Evolutionary conservation across 2,888 invertebrate species (phyloP).

Genomic region (Drosophila kokeensis): DNA sequence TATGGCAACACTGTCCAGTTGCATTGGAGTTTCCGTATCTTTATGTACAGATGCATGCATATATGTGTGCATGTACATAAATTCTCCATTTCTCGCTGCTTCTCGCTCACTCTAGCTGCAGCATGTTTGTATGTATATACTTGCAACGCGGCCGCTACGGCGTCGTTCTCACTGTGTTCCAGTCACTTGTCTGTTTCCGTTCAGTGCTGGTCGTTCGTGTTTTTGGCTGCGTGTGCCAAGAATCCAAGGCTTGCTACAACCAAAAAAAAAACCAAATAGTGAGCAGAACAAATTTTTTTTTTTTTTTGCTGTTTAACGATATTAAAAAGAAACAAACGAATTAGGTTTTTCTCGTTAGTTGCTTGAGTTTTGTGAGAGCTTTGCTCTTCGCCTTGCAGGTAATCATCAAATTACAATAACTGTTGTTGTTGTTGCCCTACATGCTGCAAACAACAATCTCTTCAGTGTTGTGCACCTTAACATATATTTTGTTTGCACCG

Average conservation of each 20-base stretch:
- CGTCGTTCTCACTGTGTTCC: slow-evolving; percentile 51
- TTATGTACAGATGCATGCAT: slow-evolving; percentile 29
- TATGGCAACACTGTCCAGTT: slow-evolving; percentile 51
- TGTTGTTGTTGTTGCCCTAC: slow-evolving; percentile 25
- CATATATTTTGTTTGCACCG: slow-evolving; percentile 46
- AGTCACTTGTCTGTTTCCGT: slow-evolving; percentile 56
- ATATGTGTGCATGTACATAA: slow-evolving; percentile 3
- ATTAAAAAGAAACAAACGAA: neutral
- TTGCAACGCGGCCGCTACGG: slow-evolving; percentile 50
- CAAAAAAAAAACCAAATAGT: slow-evolving; percentile 26
- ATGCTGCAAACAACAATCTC: slow-evolving; percentile 17
- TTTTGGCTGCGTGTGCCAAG: slow-evolving; percentile 18
- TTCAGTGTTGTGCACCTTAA: slow-evolving; percentile 40
- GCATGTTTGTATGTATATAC: slow-evolving; percentile 25
- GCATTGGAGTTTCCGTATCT: slow-evolving; percentile 52
- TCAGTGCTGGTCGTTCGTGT: slow-evolving; percentile 45
- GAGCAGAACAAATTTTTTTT: slow-evolving; percentile 24
- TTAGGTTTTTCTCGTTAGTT: slow-evolving; percentile 8
- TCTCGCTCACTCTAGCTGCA: slow-evolving; percentile 34
- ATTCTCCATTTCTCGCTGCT: slow-evolving; percentile 20
- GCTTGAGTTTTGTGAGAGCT: slow-evolving; percentile 24
- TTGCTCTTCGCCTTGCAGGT: slow-evolving; percentile 34
- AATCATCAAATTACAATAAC: slow-evolving; percentile 19
- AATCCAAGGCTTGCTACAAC: slow-evolving; percentile 29
- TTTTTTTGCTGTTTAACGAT: slow-evolving; percentile 30